Base-by-base conservation (phyloP, 2,888 invertebrate genomes). In the Epirrhoe tristata region DNA sequence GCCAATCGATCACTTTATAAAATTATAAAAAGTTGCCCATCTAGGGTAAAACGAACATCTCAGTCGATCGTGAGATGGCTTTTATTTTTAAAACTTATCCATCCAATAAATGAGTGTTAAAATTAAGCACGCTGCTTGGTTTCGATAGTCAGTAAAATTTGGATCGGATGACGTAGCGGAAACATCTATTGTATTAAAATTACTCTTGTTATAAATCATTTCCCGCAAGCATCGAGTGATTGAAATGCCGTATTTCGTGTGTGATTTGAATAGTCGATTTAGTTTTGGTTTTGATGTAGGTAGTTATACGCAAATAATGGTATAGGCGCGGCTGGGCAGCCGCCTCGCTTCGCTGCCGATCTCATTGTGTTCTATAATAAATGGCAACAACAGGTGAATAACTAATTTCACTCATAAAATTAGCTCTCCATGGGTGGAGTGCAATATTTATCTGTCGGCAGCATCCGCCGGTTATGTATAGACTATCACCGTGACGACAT, bases 351-450 rank as follows among this genome's bases (percentile, higher is more conserved):
- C 84, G 81, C 82, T 87, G 88, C 83, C 83, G 83, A 72, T 80
- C 82, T 79, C 87, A 90, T 93, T 93, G 93, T 93, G 81, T 79
- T 83, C 85, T 88, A 87, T 89, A 89, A 91, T 91, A 93, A 93
- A 93, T 91, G 89, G 87, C 91, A 92, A 91, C 91, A 91, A 91
- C 93, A 93, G 93, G 93, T 93, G 91, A 93, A 91, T 91, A 88
- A 91, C 90, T 93, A 91, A 93, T 93, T 93, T 93, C 89, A 89
- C 90, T 91, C 86, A 91, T 91, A 92, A 92, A 90, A 90, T 90
- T 90, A 93, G 89, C 88, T 88, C 83, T 87, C 82, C 85, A 89
- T 91, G 91, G 93, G 91, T 89, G 92, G 87, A 89, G 91, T 88
- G 88, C 87, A 89, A 90, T 92, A 91, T 91, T 88, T 90, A 90